Base-by-base conservation (phyloP, 2,113 vertebrate species). In the Indri indri region DNA sequence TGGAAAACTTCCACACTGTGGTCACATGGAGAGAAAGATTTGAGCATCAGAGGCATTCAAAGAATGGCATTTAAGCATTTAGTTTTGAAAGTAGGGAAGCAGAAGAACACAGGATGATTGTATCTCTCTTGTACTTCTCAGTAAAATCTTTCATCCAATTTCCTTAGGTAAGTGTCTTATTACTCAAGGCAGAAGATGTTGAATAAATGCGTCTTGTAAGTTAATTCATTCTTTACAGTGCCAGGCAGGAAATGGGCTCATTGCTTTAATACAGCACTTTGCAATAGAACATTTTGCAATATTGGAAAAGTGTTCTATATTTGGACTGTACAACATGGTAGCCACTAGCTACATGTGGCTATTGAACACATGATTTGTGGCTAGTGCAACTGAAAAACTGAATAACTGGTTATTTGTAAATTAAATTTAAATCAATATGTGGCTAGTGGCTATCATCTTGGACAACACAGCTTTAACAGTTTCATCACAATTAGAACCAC, bases 111-210 rank as follows among this genome's bases (percentile, higher is more conserved):
- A 88, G 52, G 57, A 71, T 61, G 57, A 91, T 74, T 90, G 8
- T 50, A 11, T 88, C 65, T 66, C 25, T 63, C 40, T 90, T 81
- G 3, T 57, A 80, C 14, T 90, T 96, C 70, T 81, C 45, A 59
- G 25, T 84, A 87, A 94, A 61, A 71, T 34, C 17, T 82, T 95
- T 73, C 30, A 30, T 50, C 34, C 10, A 25, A 11, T 40, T 30
- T 86, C 30, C 20, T 84, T 92, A 80, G 70, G 42, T 30, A 94
- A 94, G 88, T 92, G 84, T 80, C 54, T 61, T 90, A 79, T 91
- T 96, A 79, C 22, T 77, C 25, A 82, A 90, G 47, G 61, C 42
- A 30, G 11, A 73, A 71, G 40, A 59, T 91, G 11, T 74, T 93
- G 50, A 45, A 76, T 94, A 87, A 66, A 77, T n/a, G 7, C 9